A percentile compares a stretch with the other conserved stretches of the same genome.
Conservation (phyloP, 2,888 invertebrate genomes). For the Idaea straminata region DNA sequence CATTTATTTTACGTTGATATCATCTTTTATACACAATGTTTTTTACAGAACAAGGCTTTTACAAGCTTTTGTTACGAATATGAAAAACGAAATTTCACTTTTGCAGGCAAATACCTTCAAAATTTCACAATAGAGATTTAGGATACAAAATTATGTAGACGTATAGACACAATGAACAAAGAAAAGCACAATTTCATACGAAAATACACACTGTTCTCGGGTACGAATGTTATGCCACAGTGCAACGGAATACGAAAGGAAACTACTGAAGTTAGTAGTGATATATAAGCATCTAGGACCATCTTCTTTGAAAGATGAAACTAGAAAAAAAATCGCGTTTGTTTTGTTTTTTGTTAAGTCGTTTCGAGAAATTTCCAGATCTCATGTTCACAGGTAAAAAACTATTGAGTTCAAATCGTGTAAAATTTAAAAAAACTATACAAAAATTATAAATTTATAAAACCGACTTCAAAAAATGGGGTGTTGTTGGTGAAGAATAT, state of each 20-base stretch:
- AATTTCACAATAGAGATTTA: background rate
- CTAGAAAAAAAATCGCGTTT: no score
- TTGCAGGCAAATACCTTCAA: background rate
- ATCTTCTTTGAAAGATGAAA: no score
- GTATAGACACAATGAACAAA: background rate
- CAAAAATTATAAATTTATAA: no score
- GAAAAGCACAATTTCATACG: background rate
- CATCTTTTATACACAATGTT: background rate
- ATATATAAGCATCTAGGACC: no score
- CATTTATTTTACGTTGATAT: background rate
- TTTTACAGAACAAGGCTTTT: background rate
- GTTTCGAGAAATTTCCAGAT: no score
- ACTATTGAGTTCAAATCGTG: no score
- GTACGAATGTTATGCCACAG: background rate
- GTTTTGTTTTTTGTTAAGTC: no score
- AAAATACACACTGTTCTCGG: slow-evolving; percentile 1
- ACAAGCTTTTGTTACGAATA: background rate
- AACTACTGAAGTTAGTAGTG: background rate
- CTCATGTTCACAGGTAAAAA: no score
- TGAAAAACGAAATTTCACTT: background rate
- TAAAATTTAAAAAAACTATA: no score
- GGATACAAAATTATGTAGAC: background rate
- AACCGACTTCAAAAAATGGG: no score
- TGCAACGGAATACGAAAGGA: background rate
- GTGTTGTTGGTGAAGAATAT: no score